Conservation (phyloP, 2,113 vertebrate genomes). For the Tretioscincus oriximinensis region DNA sequence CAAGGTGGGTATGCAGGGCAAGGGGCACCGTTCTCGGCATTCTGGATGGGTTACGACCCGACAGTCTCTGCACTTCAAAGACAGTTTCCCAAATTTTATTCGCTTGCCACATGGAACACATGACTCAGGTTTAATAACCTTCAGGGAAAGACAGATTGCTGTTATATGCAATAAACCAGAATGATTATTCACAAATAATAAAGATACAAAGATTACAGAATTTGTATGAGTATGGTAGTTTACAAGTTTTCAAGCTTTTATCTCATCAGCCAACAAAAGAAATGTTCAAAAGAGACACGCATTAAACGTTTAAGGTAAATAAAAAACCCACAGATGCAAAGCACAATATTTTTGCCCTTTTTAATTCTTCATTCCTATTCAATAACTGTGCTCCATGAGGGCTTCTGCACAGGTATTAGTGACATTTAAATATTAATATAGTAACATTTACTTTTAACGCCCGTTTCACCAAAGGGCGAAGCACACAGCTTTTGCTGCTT, state of each 20-base stretch:
- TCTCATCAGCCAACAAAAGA: neutral
- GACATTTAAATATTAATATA: neutral
- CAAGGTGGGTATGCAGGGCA: conserved; percentile 90
- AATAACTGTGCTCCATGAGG: too few species aligned
- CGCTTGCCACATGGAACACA: conserved; percentile 97
- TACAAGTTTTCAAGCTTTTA: neutral
- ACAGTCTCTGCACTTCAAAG: conserved; percentile 92
- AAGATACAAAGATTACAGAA: neutral
- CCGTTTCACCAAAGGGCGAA: too few species aligned
- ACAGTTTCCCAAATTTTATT: conserved; percentile 95
- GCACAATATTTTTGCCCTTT: too few species aligned
- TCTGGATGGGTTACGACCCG: conserved; percentile 89
- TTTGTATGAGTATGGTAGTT: neutral
- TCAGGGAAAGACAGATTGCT: neutral
- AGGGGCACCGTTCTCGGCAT: conserved; percentile 91
- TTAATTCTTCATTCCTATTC: too few species aligned
- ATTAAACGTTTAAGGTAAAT: neutral
- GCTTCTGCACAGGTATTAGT: too few species aligned
- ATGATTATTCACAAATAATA: neutral
- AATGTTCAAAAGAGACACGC: neutral
- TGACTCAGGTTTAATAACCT: conserved; percentile 97
- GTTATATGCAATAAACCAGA: neutral
- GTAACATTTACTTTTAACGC: too few species aligned
- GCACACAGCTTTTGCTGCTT: too few species aligned
- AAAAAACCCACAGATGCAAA: too few species aligned